A percentile compares a stretch with the other conserved stretches of the same genome.
phyloP scores from a whole-genome alignment of 2,797 vertebrate genomes.

The Triplophysa yarkandensis region DNA sequence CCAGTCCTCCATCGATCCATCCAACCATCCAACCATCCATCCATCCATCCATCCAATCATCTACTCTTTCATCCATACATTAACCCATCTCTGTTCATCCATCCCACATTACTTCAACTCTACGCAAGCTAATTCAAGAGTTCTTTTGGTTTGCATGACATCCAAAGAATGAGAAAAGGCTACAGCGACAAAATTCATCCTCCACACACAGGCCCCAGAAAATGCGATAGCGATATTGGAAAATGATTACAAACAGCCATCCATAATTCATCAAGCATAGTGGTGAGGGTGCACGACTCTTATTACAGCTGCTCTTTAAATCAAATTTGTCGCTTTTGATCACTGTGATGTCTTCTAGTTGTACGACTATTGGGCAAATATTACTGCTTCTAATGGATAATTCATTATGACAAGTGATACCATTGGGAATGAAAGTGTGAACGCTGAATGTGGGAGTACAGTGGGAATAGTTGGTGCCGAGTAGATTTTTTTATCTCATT shows the following conservation, averaged over 20 bases:
- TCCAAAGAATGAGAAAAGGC: constrained; percentile 1
- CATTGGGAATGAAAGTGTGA: constrained; percentile 66
- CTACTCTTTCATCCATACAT: not conserved
- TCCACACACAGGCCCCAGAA: constrained; percentile 53
- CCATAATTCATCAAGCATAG: constrained; percentile 80
- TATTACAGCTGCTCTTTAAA: constrained; percentile 79
- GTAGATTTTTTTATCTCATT: not conserved
- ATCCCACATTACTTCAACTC: too few species aligned
- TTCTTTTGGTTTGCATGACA: constrained; percentile 44
- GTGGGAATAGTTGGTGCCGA: not conserved
- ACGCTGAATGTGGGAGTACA: constrained; percentile 29
- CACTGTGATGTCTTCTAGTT: constrained; percentile 75
- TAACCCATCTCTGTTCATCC: too few species aligned
- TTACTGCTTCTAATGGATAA: constrained; percentile 78
- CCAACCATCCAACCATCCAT: too few species aligned
- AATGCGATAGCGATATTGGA: constrained; percentile 73
- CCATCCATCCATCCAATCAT: not conserved
- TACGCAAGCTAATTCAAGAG: too few species aligned
- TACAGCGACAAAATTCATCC: constrained; percentile 46
- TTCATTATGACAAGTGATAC: constrained; percentile 75
- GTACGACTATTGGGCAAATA: constrained; percentile 74
- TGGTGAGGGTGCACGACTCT: constrained; percentile 73
- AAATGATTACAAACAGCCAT: constrained; percentile 80
- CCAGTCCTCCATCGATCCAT: too few species aligned
- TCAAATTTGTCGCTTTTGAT: constrained; percentile 83